phyloP scores from a whole-genome alignment of 2,797 vertebrate species.

The Pangasius djambal region DNA sequence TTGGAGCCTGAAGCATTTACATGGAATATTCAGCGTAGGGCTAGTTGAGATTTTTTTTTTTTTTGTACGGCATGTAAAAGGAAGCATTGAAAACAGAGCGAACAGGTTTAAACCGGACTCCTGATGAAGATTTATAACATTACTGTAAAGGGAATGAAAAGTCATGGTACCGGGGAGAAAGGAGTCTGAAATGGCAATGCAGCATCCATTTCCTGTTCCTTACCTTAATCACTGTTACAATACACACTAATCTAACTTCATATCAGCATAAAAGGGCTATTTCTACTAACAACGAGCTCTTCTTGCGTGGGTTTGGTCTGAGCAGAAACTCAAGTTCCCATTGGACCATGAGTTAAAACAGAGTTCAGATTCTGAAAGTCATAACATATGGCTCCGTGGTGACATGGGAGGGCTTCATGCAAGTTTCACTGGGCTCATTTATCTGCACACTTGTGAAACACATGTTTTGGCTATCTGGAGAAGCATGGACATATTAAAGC shows the following conservation, averaged over 20 bases:
- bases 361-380: slow-evolving; percentile 31
- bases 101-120: slow-evolving; percentile 8
- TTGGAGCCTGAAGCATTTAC: slow-evolving; percentile 40
- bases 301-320: slow-evolving; percentile 22
- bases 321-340: slow-evolving; percentile 40
- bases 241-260: not conserved
- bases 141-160: slow-evolving; percentile 7
- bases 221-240: not conserved
- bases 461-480: slow-evolving; percentile 52
- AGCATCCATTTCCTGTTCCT: not conserved
- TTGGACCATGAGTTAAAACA: slow-evolving; percentile 16
- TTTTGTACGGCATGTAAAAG: slow-evolving; percentile 38
- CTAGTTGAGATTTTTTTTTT: slow-evolving; percentile 15
- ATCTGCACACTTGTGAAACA: slow-evolving; percentile 32
- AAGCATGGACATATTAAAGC: slow-evolving; percentile 41
- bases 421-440: slow-evolving; percentile 32
- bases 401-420: slow-evolving; percentile 31
- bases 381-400: slow-evolving; percentile 43
- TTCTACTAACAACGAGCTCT: slow-evolving; percentile 16
- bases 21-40: slow-evolving; percentile 32
- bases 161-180: not conserved
- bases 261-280: slow-evolving; percentile 12
- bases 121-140: slow-evolving; percentile 10
- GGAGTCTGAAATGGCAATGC: not conserved
- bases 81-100: slow-evolving; percentile 36